phyloP scores from a whole-genome alignment of 2,888 invertebrate genomes.

The Mystacides longicornis region DNA sequence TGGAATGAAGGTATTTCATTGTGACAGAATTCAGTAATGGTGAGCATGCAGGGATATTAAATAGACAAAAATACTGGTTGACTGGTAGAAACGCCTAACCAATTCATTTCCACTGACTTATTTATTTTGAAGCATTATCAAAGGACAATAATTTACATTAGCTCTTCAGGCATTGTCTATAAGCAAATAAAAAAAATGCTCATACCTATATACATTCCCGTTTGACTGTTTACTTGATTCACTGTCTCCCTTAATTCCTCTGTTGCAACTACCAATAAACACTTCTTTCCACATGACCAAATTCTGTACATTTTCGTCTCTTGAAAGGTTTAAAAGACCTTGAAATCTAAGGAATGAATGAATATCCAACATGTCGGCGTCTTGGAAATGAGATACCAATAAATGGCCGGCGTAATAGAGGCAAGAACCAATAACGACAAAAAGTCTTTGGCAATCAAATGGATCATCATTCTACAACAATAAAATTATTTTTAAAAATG shows the following conservation, averaged over 20 bases:
- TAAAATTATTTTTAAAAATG: too few relatives aligned
- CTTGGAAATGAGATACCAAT: slow-evolving; percentile 68
- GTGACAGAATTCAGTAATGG: too few relatives aligned
- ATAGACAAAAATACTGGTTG: too few relatives aligned
- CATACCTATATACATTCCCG: not conserved
- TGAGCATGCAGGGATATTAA: too few relatives aligned
- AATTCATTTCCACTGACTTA: too few relatives aligned
- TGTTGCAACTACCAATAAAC: slow-evolving; percentile 48
- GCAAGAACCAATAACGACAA: slow-evolving; percentile 58
- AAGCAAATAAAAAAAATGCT: not conserved
- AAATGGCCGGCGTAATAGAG: slow-evolving; percentile 62
- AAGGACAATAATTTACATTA: too few relatives aligned
- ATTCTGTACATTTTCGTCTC: slow-evolving; percentile 59
- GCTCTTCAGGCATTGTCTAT: too few relatives aligned
- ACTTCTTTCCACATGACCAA: slow-evolving; percentile 74
- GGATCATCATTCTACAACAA: slow-evolving; percentile 64
- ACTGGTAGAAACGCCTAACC: too few relatives aligned
- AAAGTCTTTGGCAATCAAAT: slow-evolving; percentile 65
- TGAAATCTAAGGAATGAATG: slow-evolving; percentile 68
- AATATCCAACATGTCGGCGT: slow-evolving; percentile 66
- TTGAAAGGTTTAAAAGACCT: slow-evolving; percentile 63
- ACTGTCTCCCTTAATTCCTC: slow-evolving; percentile 18
- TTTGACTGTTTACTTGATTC: not conserved
- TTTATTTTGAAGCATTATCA: too few relatives aligned
- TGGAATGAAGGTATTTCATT: too few relatives aligned